A percentile compares a stretch with the other conserved stretches of the same genome.
phyloP scores from a whole-genome alignment of 2,797 vertebrate genomes.

The Gadopsis marmoratus region DNA sequence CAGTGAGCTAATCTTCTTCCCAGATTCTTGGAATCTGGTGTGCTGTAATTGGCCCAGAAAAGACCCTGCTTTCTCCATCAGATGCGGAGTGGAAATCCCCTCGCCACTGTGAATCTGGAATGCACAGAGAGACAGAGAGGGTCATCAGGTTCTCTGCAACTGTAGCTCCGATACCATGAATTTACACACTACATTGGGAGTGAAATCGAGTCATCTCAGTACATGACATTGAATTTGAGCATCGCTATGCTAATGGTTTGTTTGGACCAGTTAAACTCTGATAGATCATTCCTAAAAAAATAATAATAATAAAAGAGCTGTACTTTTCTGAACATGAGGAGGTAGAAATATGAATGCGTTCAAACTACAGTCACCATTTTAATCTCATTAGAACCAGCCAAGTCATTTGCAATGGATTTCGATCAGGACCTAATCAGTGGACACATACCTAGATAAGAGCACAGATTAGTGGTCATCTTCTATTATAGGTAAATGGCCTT shows the following conservation, averaged over 20 bases:
- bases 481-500: constrained; percentile 10
- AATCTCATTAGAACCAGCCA: not conserved
- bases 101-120: constrained; percentile 46
- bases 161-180: constrained; percentile 4
- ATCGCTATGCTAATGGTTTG: not conserved
- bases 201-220: not conserved
- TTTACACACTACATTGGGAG: not conserved
- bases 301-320: not conserved
- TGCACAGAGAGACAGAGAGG: constrained; percentile 21
- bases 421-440: not conserved
- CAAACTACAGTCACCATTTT: not conserved
- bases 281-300: not conserved
- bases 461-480: not conserved
- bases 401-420: not conserved
- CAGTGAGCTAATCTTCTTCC: constrained; percentile 26
- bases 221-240: not conserved
- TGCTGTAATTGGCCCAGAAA: constrained; percentile 44
- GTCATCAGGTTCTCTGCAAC: constrained; percentile 28
- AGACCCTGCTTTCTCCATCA: constrained; percentile 65
- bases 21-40: constrained; percentile 26
- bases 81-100: constrained; percentile 62
- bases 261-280: not conserved
- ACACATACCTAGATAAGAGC: not conserved
- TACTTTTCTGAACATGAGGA: not conserved
- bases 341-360: not conserved